Conservation (phyloP, 1,140 invertebrate genomes). For the Drosophila navojoa region DNA sequence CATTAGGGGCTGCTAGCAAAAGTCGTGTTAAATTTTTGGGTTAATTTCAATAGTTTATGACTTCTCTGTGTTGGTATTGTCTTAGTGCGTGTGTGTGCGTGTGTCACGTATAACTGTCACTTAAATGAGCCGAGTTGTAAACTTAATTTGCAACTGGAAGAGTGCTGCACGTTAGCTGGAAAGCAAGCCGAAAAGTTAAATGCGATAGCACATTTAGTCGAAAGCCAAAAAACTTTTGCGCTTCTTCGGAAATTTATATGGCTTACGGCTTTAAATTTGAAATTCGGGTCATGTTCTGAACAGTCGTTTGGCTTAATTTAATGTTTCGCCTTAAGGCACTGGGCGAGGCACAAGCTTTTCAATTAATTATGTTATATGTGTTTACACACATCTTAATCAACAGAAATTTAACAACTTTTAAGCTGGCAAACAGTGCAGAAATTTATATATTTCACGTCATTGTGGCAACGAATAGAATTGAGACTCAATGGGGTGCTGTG, state of each 20-base stretch:
- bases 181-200: slow-evolving; percentile 22
- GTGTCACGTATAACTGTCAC: slow-evolving; percentile 28
- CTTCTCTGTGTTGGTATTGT: not conserved
- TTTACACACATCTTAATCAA: slow-evolving; percentile 11
- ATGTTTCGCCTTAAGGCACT: slow-evolving; percentile 1
- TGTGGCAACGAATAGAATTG: slow-evolving; percentile 14
- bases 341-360: slow-evolving; percentile 5
- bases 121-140: slow-evolving; percentile 33
- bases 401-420: slow-evolving; percentile 12
- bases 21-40: not conserved
- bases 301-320: slow-evolving; percentile 16
- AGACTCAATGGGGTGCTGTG: slow-evolving; percentile 19
- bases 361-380: slow-evolving; percentile 33
- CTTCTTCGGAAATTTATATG: not conserved
- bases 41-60: slow-evolving; percentile 3
- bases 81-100: no score
- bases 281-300: not conserved
- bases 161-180: not conserved
- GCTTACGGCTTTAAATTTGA: slow-evolving; percentile 7
- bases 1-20: not conserved
- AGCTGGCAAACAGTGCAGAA: slow-evolving; percentile 11
- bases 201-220: slow-evolving; percentile 3
- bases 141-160: slow-evolving; percentile 36
- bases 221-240: slow-evolving; percentile 22
- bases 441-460: not conserved